Percentiles rank a stretch among this genome's conserved stretches.
Conservation (phyloP, 2,797 vertebrate genomes). For the Cephalopachus bancanus region DNA sequence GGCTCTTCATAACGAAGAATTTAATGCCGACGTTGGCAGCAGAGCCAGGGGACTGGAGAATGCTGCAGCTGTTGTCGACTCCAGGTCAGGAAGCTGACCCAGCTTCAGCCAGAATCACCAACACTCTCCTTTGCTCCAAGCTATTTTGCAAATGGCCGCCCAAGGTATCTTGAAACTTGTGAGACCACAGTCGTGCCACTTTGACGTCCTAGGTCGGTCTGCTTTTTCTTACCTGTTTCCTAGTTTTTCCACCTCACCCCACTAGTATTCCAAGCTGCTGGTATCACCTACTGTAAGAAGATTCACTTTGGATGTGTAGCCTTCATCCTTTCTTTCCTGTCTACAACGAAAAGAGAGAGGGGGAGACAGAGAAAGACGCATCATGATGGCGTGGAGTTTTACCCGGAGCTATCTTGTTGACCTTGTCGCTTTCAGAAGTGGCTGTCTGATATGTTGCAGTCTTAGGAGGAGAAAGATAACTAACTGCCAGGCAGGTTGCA, state of each 20-base stretch:
- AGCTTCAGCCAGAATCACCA: not conserved
- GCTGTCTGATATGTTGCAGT: not conserved
- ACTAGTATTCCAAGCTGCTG: not conserved
- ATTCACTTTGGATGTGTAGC: not conserved
- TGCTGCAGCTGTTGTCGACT: not conserved
- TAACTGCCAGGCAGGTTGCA: not conserved
- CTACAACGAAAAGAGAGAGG: not conserved
- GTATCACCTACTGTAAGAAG: not conserved
- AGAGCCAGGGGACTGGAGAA: not conserved
- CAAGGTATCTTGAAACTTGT: not conserved
- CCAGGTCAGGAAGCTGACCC: not conserved
- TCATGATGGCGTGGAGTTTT: not conserved
- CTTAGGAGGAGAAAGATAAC: not conserved
- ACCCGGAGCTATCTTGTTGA: not conserved
- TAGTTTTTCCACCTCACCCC: not conserved
- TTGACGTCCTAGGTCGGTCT: not conserved
- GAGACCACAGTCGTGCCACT: not conserved
- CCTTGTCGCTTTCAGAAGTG: not conserved
- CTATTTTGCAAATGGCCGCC: not conserved
- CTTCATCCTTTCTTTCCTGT: not conserved
- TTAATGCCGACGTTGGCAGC: not conserved
- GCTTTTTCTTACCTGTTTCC: not conserved
- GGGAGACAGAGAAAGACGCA: too few species aligned
- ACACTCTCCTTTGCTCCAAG: not conserved
- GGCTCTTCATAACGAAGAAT: not conserved